Evolutionary conservation across 1,140 invertebrate species (phyloP).

Genomic region (Cyclargus thomasi): DNA sequence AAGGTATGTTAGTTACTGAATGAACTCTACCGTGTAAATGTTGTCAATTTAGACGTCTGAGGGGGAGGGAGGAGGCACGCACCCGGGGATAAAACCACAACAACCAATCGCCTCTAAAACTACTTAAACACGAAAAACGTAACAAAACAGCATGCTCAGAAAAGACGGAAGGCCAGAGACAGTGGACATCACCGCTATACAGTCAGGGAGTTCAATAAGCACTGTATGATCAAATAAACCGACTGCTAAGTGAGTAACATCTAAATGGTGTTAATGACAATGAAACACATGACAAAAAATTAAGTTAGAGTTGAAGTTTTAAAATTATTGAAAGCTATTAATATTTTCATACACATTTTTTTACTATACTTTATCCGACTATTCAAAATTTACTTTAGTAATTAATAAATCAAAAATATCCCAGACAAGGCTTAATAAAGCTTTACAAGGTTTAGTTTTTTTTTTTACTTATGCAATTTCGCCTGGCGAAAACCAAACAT

Average conservation of each 20-base stretch:
- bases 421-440: neutral
- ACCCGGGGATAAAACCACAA: constrained; percentile 37
- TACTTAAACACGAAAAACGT: constrained; percentile 5
- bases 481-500: neutral
- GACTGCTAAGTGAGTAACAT: constrained; percentile 12
- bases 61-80: constrained; percentile 27
- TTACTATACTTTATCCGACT: neutral
- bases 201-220: neutral
- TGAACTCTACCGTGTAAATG: constrained; percentile 41
- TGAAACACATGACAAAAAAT: constrained; percentile 18
- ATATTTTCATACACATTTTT: neutral
- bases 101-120: constrained; percentile 41
- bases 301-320: neutral
- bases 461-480: neutral
- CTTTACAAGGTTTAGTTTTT: neutral
- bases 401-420: too few species aligned
- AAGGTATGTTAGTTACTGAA: constrained; percentile 42
- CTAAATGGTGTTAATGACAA: constrained; percentile 6
- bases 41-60: constrained; percentile 28
- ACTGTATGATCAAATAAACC: constrained; percentile 8
- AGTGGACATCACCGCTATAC: neutral
- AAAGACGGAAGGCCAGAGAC: constrained; percentile 1
- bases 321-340: neutral
- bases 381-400: neutral
- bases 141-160: constrained; percentile 2